Evolutionary conservation across 2,888 invertebrate species (phyloP).

Genomic region (Drosophila falleni): DNA sequence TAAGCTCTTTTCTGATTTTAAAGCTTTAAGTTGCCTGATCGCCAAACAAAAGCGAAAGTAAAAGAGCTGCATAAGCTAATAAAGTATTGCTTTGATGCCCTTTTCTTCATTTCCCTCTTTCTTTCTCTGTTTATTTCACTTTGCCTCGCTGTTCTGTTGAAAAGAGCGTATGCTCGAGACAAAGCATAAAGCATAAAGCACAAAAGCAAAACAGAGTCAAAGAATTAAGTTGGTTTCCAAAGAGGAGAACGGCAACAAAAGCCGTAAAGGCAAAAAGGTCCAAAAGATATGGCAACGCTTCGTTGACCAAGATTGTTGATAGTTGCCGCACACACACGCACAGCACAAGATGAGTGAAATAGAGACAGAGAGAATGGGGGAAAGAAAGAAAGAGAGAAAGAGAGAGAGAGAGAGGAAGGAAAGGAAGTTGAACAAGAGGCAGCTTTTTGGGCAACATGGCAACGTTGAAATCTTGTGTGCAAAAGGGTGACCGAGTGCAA

Average conservation of each 20-base stretch:
- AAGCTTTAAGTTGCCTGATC: conserved; percentile 8
- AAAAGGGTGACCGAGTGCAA: not conserved
- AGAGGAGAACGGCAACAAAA: conserved; percentile 36
- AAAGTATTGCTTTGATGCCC: conserved; percentile 13
- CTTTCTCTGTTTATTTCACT: not conserved
- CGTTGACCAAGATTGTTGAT: conserved; percentile 68
- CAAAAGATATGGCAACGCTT: conserved; percentile 71
- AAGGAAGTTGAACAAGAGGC: conserved; percentile 13
- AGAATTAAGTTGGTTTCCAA: conserved; percentile 18
- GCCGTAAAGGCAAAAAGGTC: conserved; percentile 28
- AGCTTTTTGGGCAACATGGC: conserved; percentile 52
- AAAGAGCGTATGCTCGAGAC: conserved; percentile 26
- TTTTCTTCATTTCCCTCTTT: not conserved
- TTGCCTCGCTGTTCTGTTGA: not conserved
- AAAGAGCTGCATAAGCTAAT: conserved; percentile 12
- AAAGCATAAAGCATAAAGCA: conserved; percentile 25
- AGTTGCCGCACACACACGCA: conserved; percentile 40
- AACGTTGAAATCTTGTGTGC: conserved; percentile 7
- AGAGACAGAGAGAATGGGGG: not conserved
- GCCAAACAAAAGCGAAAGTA: conserved; percentile 2
- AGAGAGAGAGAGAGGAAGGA: not conserved
- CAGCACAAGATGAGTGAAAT: not conserved
- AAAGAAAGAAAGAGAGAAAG: not conserved
- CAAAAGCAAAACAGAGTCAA: conserved; percentile 13
- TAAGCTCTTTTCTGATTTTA: not conserved